Percentiles rank a stretch among this genome's conserved stretches.
Evolutionary conservation across 2,113 vertebrate genomes (phyloP).

Genomic region (Panurus biarmicus): DNA sequence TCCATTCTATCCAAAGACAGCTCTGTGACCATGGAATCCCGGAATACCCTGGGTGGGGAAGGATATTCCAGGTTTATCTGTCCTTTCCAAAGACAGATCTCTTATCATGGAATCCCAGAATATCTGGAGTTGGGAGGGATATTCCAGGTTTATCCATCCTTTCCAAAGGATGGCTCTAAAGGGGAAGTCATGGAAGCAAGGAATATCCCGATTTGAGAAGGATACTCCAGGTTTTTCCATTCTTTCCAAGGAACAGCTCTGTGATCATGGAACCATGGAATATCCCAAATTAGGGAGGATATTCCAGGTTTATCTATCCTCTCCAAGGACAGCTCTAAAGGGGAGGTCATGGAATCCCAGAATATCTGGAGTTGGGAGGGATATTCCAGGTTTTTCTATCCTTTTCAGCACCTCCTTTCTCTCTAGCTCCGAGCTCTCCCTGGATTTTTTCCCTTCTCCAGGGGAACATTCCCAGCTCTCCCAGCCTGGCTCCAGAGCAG

Average conservation of each 20-base stretch:
- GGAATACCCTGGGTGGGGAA: accelerated
- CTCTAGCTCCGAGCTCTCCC: not conserved
- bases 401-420: not conserved
- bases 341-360: no score
- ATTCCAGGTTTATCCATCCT: not conserved
- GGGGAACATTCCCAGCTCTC: not conserved
- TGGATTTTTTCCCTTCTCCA: not conserved
- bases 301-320: not conserved
- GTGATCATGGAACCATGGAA: accelerated
- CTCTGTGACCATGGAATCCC: accelerated
- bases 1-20: not conserved
- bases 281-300: accelerated
- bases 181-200: accelerated
- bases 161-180: not conserved
- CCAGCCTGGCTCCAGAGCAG: not conserved
- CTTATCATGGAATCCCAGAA: not conserved
- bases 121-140: accelerated
- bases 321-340: not conserved
- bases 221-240: not conserved
- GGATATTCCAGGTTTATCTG: not conserved
- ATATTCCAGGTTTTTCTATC: not conserved
- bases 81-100: not conserved
- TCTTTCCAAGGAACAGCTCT: no score
- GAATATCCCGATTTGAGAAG: accelerated
- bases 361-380: accelerated